Conservation (phyloP, 2,113 vertebrate species). For the Percina caprodes region DNA sequence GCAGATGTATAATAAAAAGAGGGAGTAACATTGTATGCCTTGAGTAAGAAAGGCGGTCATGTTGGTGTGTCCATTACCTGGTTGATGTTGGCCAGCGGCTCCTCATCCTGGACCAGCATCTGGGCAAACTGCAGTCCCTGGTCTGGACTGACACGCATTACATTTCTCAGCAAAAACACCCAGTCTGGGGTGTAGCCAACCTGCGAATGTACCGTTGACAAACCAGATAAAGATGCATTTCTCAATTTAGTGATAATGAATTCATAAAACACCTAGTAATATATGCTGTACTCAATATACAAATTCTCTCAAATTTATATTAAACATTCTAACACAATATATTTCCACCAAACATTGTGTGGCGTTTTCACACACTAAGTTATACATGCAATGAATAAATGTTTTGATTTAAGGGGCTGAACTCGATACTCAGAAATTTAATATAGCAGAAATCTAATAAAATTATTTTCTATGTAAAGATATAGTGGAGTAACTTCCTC, state of each 20-base stretch:
- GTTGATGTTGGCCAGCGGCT: slow-evolving; percentile 90
- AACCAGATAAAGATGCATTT: background rate
- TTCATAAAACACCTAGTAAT: background rate
- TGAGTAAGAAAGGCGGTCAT: background rate
- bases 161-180: slow-evolving; percentile 91
- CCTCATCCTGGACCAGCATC: slow-evolving; percentile 93
- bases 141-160: slow-evolving; percentile 92
- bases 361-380: background rate
- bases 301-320: background rate
- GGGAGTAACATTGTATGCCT: background rate
- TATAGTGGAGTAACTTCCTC: too few species aligned
- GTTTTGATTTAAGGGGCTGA: too few species aligned
- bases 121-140: slow-evolving; percentile 94
- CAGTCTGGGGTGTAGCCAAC: slow-evolving; percentile 92
- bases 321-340: background rate
- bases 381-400: background rate
- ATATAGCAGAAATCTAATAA: too few species aligned
- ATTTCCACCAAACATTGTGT: background rate
- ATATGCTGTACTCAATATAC: background rate
- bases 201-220: slow-evolving; percentile 63
- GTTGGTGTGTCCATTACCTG: slow-evolving; percentile 82
- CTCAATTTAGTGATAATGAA: background rate
- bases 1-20: slow-evolving; percentile 12
- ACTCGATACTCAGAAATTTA: too few species aligned
- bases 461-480: too few species aligned